phyloP scores from a whole-genome alignment of 2,888 invertebrate genomes.

The Lasioglossum zephyrum region DNA sequence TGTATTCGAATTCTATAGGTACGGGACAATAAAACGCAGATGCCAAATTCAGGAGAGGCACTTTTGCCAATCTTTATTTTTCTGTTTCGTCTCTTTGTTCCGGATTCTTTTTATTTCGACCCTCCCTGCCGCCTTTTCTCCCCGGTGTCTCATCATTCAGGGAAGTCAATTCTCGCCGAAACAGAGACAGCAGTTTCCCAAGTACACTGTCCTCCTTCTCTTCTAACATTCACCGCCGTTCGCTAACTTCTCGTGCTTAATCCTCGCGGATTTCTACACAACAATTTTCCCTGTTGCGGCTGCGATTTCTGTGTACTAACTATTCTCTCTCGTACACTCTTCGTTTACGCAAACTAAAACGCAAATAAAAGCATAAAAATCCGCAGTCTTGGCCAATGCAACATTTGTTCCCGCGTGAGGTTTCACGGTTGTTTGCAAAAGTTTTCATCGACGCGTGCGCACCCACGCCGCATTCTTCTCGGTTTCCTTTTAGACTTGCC shows the following conservation, averaged over 20 bases:
- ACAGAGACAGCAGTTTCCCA: constrained; percentile 14
- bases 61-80: constrained; percentile 55
- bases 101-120: constrained; percentile 41
- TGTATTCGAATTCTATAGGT: constrained; percentile 31
- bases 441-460: not conserved
- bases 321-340: not conserved
- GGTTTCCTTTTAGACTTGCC: not conserved
- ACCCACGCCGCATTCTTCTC: not conserved
- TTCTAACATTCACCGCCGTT: not conserved
- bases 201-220: not conserved
- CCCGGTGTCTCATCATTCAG: constrained; percentile 48
- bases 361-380: too few species aligned
- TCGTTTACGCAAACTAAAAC: not conserved
- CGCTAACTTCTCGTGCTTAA: not conserved
- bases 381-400: too few species aligned
- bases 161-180: constrained; percentile 43
- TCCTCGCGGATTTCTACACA: not conserved
- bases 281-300: not conserved
- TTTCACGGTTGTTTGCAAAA: not conserved
- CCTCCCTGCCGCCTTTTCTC: constrained; percentile 20
- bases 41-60: constrained; percentile 53
- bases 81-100: constrained; percentile 39
- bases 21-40: constrained; percentile 54
- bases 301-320: not conserved
- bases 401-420: not conserved